phyloP scores from a whole-genome alignment of 2,888 invertebrate species.

The Aphidoletes aphidimyza region DNA sequence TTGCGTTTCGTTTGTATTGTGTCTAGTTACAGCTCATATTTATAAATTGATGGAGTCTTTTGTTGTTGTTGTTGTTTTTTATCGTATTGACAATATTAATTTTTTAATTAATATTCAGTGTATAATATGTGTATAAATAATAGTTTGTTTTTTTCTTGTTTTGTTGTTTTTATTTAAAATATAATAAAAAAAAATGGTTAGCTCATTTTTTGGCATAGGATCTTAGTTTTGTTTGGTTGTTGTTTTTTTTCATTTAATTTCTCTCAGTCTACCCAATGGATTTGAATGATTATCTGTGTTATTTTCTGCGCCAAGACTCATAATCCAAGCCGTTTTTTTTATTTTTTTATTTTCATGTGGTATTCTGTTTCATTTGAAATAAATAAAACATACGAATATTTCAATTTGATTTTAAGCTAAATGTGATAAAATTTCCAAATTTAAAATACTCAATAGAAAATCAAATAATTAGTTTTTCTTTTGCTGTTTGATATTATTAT shows the following conservation, averaged over 20 bases:
- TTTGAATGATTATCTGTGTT: background rate
- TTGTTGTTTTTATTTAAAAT: background rate
- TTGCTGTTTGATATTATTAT: background rate
- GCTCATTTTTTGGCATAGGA: slow-evolving; percentile 45
- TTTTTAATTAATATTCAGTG: background rate
- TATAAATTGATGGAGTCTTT: background rate
- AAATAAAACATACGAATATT: slow-evolving; percentile 16
- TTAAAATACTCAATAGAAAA: slow-evolving; percentile 20
- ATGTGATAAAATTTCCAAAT: background rate
- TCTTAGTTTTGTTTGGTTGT: background rate
- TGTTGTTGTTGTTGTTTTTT: background rate
- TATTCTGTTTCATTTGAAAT: background rate
- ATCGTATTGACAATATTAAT: slow-evolving; percentile 6
- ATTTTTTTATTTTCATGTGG: no score
- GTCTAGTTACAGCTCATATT: slow-evolving; percentile 5
- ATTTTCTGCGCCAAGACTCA: background rate
- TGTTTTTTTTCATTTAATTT: background rate
- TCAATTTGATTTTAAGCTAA: slow-evolving; percentile 10
- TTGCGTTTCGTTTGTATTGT: background rate
- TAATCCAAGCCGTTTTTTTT: slow-evolving; percentile 1
- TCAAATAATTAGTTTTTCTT: background rate
- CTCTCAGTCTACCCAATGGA: background rate
- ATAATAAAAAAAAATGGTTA: slow-evolving; percentile 29
- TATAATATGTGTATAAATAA: slow-evolving; percentile 14
- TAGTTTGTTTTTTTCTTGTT: background rate